Evolutionary conservation across 2,113 vertebrate genomes (phyloP), one percentile per base, ranked within the genome.

Genomic region (mouse (Mus musculus)): DNA sequence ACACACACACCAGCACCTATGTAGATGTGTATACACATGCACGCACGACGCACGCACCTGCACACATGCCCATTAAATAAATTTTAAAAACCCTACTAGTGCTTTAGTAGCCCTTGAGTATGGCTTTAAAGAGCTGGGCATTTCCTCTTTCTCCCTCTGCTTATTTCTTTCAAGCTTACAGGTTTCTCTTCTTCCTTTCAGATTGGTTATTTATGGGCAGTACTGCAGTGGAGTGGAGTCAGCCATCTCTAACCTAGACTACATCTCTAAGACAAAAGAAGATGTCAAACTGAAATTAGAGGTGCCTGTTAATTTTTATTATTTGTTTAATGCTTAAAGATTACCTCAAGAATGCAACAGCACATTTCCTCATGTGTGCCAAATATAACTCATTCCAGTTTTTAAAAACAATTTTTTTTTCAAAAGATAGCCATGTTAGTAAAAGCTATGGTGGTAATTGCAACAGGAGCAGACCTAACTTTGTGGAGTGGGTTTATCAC

Each of bases 161-260:
- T 17, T 69, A 9, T 4, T 67, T 39, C 19, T 67, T 91, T 72
- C 52, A 36, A 7, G 14, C 52, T 67, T 65, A 81, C 0, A 52
- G 11, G 36, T 89, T 67, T 95, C 8, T 97, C 8, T 93, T 92
- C 17, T 78, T 94, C 92, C 42, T 76, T 98, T 93, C 97, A 99
- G 99, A 96, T 98, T 99, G 98, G 98, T 99, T 97, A 99, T 99
- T 97, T 99, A 99, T 54, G 99, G 99, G 46, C 99, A 99, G 90
- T 99, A 99, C 98, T 99, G 99, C 98, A 99, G 99, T 97, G 99
- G 99, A 26, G 99, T 99, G 93, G 99, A 99, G 97, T 98, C 95
- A 1, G 99, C 99, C 61, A 99, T 99, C 96, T 99, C 99, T 0
- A 98, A 98, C 87, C 98, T 99, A 96, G 99, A 99, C 97, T 96